Conservation (phyloP, 2,888 invertebrate species). For the Melitaea athalia region DNA sequence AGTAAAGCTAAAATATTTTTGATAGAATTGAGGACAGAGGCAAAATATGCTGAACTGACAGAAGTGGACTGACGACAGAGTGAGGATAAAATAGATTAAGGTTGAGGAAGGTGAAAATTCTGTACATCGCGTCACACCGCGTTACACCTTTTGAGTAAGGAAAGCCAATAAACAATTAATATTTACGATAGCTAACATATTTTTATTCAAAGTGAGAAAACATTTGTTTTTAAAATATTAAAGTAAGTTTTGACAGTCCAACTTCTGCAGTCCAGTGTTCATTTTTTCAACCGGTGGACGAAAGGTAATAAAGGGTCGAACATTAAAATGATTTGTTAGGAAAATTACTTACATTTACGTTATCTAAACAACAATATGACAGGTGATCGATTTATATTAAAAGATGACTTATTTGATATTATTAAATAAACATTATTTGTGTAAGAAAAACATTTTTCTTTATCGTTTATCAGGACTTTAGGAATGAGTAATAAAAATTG, state of each 20-base stretch:
- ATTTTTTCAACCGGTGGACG: not conserved
- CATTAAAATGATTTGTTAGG: constrained; percentile 16
- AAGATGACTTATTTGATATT: constrained; percentile 8
- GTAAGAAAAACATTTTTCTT: too few relatives aligned
- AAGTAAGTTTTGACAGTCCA: not conserved
- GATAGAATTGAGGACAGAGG: too few relatives aligned
- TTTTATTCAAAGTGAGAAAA: not conserved
- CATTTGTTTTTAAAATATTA: not conserved
- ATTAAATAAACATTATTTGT: too few relatives aligned
- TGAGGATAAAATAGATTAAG: too few relatives aligned
- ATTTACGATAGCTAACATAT: not conserved
- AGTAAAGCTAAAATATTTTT: too few relatives aligned
- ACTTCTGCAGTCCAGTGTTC: not conserved
- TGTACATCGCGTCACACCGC: too few relatives aligned
- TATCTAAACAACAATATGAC: constrained; percentile 23
- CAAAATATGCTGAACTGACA: too few relatives aligned
- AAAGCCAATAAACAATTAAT: not conserved
- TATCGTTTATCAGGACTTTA: too few relatives aligned
- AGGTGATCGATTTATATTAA: constrained; percentile 7
- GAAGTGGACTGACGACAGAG: too few relatives aligned
- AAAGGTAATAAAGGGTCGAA: not conserved
- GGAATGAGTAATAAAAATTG: too few relatives aligned
- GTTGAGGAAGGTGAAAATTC: too few relatives aligned
- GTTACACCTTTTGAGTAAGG: too few relatives aligned
- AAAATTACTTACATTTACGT: constrained; percentile 13